phyloP scores from a whole-genome alignment of 2,113 vertebrate genomes.

The Myodes glareolus region DNA sequence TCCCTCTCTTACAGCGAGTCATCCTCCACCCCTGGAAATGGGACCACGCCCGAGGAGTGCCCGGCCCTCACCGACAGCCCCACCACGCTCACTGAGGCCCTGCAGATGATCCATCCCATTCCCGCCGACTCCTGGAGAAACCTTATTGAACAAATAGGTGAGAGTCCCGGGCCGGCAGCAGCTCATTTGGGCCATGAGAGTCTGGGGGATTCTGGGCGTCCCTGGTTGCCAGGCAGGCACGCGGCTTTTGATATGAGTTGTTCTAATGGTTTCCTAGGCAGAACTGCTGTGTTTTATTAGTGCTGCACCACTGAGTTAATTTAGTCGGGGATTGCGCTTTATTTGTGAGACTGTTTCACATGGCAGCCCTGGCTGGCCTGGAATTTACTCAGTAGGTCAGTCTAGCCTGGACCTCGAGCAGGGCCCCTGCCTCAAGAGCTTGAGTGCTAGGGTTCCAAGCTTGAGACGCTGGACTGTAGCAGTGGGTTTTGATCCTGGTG shows the following conservation, averaged over 20 bases:
- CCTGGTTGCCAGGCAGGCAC: background rate
- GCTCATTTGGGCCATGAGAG: background rate
- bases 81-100: constrained; percentile 78
- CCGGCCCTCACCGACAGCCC: constrained; percentile 78
- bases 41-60: constrained; percentile 82
- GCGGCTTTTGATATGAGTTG: background rate
- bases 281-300: background rate
- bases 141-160: constrained; percentile 89
- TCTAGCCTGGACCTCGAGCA: background rate
- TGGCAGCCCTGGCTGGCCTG: background rate
- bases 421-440: background rate
- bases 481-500: background rate
- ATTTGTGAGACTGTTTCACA: background rate
- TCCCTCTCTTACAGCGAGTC: constrained; percentile 75
- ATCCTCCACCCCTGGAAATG: constrained; percentile 76
- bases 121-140: constrained; percentile 88
- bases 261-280: background rate
- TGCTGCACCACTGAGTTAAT: background rate
- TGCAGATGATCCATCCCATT: constrained; percentile 85
- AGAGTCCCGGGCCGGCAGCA: constrained; percentile 21
- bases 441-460: background rate
- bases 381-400: background rate
- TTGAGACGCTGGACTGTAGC: background rate
- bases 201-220: rapidly evolving
- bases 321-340: background rate